A percentile compares a stretch with the other conserved stretches of the same genome.
phyloP scores from a whole-genome alignment of 1,140 invertebrate genomes.

The Megalopta genalis region DNA sequence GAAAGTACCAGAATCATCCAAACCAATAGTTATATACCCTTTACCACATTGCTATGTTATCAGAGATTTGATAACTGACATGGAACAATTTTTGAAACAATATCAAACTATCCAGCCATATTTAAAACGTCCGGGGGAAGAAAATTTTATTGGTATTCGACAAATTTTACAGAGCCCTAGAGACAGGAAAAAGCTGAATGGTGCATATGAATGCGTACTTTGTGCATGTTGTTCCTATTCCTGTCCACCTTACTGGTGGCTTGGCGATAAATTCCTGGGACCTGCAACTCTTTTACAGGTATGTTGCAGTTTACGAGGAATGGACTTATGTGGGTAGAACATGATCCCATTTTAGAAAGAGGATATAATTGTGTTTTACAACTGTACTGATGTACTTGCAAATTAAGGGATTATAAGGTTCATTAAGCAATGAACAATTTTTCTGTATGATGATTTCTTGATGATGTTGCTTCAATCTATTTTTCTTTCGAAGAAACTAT shows the following conservation, averaged over 20 bases:
- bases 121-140: constrained; percentile 86
- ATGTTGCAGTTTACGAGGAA: constrained; percentile 16
- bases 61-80: constrained; percentile 93
- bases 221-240: constrained; percentile 87
- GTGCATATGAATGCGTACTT: constrained; percentile 89
- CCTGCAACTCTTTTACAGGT: constrained; percentile 85
- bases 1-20: constrained; percentile 73
- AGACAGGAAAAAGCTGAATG: constrained; percentile 87
- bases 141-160: constrained; percentile 78
- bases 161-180: constrained; percentile 85
- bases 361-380: no score
- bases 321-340: no score
- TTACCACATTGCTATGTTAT: constrained; percentile 96
- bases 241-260: constrained; percentile 89
- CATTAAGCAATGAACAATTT: no score
- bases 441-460: no score
- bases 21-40: constrained; percentile 89
- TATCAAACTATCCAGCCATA: constrained; percentile 93
- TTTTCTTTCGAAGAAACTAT: no score
- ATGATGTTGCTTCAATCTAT: no score
- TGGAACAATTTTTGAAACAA: constrained; percentile 92
- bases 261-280: constrained; percentile 85
- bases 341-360: no score
- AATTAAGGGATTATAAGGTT: no score
- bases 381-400: no score